Conservation (phyloP, 2,113 vertebrate species). For the Sapayoa aenigma region DNA sequence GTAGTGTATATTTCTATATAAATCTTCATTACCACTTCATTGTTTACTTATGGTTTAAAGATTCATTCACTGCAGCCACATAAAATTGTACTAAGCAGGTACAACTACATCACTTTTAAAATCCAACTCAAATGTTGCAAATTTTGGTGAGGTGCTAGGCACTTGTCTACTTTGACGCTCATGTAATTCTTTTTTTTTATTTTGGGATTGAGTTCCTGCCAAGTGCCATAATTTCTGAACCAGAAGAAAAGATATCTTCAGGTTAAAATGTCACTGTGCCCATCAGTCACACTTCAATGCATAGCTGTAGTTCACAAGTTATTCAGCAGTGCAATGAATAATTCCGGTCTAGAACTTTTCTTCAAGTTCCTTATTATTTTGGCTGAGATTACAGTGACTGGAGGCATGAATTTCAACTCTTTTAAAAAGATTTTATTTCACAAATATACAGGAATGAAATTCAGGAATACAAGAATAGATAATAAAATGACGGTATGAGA, state of each 20-base stretch:
- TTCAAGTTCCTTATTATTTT: background rate
- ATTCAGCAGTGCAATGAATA: constrained; percentile 35
- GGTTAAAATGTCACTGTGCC: constrained; percentile 52
- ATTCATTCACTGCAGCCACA: background rate
- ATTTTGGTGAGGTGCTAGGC: background rate
- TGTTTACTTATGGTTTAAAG: background rate
- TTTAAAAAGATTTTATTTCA: background rate
- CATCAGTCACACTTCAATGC: constrained; percentile 42
- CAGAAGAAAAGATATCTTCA: constrained; percentile 48
- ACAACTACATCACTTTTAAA: background rate
- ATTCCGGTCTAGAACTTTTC: constrained; percentile 43
- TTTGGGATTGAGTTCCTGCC: constrained; percentile 5
- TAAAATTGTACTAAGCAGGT: background rate
- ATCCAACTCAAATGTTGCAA: background rate
- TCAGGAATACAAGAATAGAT: background rate
- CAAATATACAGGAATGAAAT: background rate
- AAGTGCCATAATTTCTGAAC: constrained; percentile 35
- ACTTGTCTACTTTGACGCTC: background rate
- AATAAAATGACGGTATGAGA: background rate
- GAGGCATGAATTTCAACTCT: background rate
- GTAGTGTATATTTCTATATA: background rate
- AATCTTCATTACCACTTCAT: background rate
- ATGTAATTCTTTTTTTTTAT: background rate
- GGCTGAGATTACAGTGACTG: background rate
- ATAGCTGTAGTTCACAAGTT: constrained; percentile 6